Conservation (phyloP, 2,113 vertebrate genomes). For the Helogale parvula region DNA sequence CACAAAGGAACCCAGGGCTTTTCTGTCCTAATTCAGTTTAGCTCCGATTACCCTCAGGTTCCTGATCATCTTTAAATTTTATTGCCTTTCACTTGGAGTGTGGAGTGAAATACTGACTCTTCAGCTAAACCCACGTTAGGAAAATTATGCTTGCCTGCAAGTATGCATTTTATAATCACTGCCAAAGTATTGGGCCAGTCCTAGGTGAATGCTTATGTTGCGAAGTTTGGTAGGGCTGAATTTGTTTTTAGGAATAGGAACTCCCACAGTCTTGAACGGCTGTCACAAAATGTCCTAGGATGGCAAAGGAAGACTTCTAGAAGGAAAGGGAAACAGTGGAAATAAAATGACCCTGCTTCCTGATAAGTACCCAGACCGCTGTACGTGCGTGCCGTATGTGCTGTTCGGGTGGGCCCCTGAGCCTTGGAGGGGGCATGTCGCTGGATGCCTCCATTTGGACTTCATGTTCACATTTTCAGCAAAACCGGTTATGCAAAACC, state of each 20-base stretch:
- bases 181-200: background rate
- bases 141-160: slow-evolving; percentile 7
- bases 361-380: background rate
- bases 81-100: background rate
- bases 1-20: background rate
- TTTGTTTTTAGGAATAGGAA: background rate
- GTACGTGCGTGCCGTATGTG: too few relatives aligned
- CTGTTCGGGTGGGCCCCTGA: background rate
- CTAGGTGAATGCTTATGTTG: background rate
- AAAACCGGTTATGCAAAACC: background rate
- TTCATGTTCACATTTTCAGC: slow-evolving; percentile 17
- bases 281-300: background rate
- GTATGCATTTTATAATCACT: background rate
- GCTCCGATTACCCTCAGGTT: background rate
- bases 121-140: background rate
- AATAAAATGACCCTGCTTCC: background rate
- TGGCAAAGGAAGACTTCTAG: background rate
- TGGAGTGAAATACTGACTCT: background rate
- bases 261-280: background rate
- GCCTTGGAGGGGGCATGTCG: background rate
- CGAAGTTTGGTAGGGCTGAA: background rate
- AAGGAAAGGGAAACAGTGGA: background rate
- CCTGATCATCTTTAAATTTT: background rate
- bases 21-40: background rate
- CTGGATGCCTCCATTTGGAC: background rate